phyloP scores from a whole-genome alignment of 2,113 vertebrate species.

The Zosterops borbonicus region DNA sequence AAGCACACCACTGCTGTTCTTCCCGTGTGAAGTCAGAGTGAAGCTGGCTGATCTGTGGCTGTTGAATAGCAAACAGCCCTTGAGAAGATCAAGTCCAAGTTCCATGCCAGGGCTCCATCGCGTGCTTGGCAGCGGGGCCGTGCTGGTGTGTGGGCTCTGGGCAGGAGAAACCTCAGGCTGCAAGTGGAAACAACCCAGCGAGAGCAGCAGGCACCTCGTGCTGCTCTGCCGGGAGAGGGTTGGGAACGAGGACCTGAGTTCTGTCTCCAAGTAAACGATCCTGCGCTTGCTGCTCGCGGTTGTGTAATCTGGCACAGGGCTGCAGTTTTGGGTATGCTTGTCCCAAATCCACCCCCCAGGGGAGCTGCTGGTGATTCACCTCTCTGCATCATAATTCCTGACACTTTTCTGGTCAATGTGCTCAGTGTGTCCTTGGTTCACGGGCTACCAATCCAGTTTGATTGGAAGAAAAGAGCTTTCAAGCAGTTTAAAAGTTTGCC shows the following conservation, averaged over 20 bases:
- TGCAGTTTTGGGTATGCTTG: background rate
- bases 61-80: constrained; percentile 38
- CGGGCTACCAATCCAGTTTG: background rate
- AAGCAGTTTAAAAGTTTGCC: background rate
- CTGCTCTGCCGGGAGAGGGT: background rate
- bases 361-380: constrained; percentile 48
- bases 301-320: constrained; percentile 7
- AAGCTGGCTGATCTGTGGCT: background rate
- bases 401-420: constrained; percentile 1
- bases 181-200: constrained; percentile 14
- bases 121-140: background rate
- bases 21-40: background rate
- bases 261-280: background rate
- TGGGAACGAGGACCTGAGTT: background rate
- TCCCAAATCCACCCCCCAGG: background rate
- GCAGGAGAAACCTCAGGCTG: constrained; percentile 22
- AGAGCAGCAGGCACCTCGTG: background rate
- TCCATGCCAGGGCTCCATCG: constrained; percentile 28
- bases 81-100: background rate
- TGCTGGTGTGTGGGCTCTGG: constrained; percentile 63
- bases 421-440: background rate
- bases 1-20: background rate
- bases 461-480: background rate
- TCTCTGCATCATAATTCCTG: constrained; percentile 61
- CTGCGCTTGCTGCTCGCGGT: background rate